Conservation (phyloP, 2,797 vertebrate species). For the Rhinophrynus dorsalis region DNA sequence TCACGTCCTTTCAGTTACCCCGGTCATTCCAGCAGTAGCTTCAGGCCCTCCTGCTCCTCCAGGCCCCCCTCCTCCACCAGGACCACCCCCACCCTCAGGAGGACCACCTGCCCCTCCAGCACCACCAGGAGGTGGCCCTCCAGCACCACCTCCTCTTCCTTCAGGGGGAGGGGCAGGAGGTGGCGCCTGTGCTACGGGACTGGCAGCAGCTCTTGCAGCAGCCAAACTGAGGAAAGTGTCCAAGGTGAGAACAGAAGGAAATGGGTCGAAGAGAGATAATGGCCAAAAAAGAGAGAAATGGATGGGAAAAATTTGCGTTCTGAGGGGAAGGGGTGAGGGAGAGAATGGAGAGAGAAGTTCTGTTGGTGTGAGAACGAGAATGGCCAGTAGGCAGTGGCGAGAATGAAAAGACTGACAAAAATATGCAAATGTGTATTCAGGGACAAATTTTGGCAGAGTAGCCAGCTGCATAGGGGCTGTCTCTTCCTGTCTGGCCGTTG, state of each 20-base stretch:
- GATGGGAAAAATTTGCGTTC: neutral
- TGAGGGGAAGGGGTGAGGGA: conserved; percentile 46
- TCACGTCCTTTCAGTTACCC: conserved; percentile 14
- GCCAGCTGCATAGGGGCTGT: no score
- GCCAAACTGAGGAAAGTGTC: conserved; percentile 79
- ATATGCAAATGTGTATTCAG: no score
- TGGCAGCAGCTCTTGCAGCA: conserved; percentile 77
- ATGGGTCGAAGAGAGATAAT: no score
- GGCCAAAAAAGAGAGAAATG: no score
- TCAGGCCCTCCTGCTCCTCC: conserved; percentile 45
- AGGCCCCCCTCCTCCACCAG: conserved; percentile 57
- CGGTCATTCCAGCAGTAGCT: neutral
- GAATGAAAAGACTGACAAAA: no score
- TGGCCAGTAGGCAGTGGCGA: neutral
- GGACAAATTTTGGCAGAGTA: no score
- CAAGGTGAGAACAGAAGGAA: conserved; percentile 66
- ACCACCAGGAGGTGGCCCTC: conserved; percentile 53
- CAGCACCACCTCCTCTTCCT: conserved; percentile 79
- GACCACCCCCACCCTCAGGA: conserved; percentile 56
- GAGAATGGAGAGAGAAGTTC: neutral
- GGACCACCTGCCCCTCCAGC: conserved; percentile 57
- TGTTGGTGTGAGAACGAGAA: neutral
- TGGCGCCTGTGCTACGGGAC: conserved; percentile 54
- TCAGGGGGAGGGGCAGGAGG: conserved; percentile 56
- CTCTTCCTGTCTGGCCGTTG: no score